Percentiles rank a stretch among this genome's conserved stretches.
Evolutionary conservation across 1,140 invertebrate genomes (phyloP).

Genomic region (Gerris buenoi): DNA sequence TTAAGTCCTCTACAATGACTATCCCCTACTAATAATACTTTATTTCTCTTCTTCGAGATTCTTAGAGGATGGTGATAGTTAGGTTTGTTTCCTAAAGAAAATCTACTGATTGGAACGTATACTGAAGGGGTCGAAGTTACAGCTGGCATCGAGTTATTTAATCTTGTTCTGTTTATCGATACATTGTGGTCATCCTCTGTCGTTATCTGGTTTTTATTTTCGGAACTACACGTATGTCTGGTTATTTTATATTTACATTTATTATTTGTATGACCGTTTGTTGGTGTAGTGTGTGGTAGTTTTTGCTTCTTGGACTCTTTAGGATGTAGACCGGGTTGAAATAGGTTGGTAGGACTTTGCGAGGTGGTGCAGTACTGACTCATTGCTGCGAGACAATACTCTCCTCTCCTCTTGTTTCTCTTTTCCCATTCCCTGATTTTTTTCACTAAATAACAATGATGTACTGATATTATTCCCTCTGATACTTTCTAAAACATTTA

Average conservation of each 20-base stretch:
- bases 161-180: neutral
- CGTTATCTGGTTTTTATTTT: no score
- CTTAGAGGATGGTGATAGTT: neutral
- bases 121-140: neutral
- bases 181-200: neutral
- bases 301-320: neutral
- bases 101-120: neutral
- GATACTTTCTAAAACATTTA: neutral
- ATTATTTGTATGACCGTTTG: neutral
- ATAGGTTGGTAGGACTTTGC: neutral
- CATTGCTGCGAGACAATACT: neutral
- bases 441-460: neutral
- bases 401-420: neutral
- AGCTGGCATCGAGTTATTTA: neutral
- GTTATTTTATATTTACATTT: no score
- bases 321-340: neutral
- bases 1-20: neutral
- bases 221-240: no score
- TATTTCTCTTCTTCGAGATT: neutral
- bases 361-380: neutral
- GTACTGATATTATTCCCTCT: neutral
- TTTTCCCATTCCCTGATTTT: neutral
- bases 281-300: neutral
- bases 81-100: neutral
- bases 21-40: neutral